Conservation (phyloP, 2,888 invertebrate genomes). For the Melanophora roralis region DNA sequence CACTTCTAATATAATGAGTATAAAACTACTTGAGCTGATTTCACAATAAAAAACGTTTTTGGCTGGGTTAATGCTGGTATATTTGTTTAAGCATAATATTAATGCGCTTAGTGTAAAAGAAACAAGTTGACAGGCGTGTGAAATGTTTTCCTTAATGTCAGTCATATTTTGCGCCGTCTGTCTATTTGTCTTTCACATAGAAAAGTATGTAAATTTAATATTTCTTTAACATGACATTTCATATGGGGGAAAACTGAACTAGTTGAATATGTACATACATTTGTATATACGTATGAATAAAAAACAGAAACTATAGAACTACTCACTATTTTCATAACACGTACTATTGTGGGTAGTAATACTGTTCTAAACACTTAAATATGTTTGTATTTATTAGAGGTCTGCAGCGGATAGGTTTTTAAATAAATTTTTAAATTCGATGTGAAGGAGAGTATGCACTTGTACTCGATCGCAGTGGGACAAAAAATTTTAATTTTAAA, state of each 20-base stretch:
- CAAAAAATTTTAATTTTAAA: no score
- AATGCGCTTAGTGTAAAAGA: conserved; percentile 36
- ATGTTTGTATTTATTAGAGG: no score
- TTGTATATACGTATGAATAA: neutral
- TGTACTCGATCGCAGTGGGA: no score
- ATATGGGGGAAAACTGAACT: neutral
- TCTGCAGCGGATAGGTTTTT: no score
- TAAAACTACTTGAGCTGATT: no score
- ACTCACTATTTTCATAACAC: neutral
- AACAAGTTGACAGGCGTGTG: conserved; percentile 50
- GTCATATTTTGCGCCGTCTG: conserved; percentile 4
- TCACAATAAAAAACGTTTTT: no score
- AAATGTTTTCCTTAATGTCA: conserved; percentile 52
- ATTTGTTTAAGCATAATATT: conserved; percentile 34
- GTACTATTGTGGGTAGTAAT: neutral
- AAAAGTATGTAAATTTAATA: neutral
- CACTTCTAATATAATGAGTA: no score
- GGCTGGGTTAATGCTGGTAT: neutral
- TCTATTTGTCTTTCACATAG: neutral
- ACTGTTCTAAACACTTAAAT: neutral
- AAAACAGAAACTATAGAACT: neutral
- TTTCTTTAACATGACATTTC: neutral
- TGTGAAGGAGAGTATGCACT: no score
- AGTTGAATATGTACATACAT: no score
- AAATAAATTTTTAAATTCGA: no score